Percentiles rank a stretch among this genome's conserved stretches.
Conservation (phyloP, 2,797 vertebrate species). For the Glyptemys insculpta region DNA sequence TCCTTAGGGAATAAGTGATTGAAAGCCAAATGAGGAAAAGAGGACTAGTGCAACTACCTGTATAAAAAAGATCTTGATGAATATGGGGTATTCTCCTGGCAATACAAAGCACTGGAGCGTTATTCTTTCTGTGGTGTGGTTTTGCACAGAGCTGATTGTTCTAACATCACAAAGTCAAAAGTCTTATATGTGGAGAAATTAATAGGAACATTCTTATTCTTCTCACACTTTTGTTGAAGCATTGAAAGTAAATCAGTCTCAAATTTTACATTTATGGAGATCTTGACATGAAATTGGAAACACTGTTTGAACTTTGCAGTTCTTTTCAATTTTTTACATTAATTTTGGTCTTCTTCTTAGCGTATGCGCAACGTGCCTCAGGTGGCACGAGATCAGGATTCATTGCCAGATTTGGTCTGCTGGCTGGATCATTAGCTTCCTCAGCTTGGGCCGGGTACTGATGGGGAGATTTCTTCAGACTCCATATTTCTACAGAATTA, state of each 20-base stretch:
- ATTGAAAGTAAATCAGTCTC: fast-evolving
- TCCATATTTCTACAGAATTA: not conserved
- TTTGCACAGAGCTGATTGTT: not conserved
- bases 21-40: not conserved
- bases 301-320: not conserved
- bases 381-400: no score
- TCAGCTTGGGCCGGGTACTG: no score
- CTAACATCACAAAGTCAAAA: not conserved
- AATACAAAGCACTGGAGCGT: not conserved
- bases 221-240: not conserved
- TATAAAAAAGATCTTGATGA: not conserved
- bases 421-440: no score
- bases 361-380: no score
- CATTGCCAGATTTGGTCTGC: no score
- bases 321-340: not conserved
- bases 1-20: not conserved
- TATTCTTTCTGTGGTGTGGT: not conserved
- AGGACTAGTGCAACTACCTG: not conserved
- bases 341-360: not conserved
- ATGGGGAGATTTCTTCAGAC: not conserved
- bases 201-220: not conserved
- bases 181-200: not conserved
- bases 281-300: not conserved
- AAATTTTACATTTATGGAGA: not conserved
- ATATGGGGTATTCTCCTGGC: not conserved